These are phyloP conservation scores for Morone chrysops DNA, from an alignment of 2,113 vertebrate genomes.

Conservation along the genomic window DNA sequence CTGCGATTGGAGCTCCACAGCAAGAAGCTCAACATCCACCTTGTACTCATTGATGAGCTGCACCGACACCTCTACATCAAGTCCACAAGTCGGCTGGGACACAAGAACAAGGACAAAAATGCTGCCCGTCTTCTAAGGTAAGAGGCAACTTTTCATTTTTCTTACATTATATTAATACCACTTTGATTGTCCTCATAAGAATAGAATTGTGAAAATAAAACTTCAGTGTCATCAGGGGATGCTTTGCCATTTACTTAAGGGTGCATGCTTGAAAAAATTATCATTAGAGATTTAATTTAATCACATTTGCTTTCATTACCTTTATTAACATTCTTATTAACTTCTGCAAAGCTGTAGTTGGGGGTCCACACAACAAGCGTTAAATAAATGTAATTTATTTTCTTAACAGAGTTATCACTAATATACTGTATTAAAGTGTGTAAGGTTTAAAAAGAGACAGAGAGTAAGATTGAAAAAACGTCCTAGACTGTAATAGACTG, in stretches of 20 bases:
- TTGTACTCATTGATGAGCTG: constrained; percentile 96
- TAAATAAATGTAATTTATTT: background rate
- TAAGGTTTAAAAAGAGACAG: background rate
- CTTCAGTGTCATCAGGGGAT: too few species aligned
- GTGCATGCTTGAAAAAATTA: background rate
- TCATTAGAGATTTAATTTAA: background rate
- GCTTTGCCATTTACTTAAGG: background rate
- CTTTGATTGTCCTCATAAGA: background rate
- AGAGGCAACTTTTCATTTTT: constrained; percentile 16
- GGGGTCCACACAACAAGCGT: background rate
- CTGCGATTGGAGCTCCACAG: constrained; percentile 96
- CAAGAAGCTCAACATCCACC: constrained; percentile 97
- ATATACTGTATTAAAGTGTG: background rate
- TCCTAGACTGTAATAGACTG: background rate
- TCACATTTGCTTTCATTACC: background rate
- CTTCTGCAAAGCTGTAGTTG: background rate
- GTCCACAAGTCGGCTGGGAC: constrained; percentile 92
- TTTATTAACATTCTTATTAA: background rate
- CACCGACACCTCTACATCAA: constrained; percentile 98
- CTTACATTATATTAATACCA: background rate
- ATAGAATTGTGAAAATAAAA: background rate
- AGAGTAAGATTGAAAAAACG: background rate
- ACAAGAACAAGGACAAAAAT: constrained; percentile 87
- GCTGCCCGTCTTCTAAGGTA: constrained; percentile 71
- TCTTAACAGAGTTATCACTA: background rate